Evolutionary conservation across 2,888 invertebrate species (phyloP).

Genomic region (Stenodera caucasica): DNA sequence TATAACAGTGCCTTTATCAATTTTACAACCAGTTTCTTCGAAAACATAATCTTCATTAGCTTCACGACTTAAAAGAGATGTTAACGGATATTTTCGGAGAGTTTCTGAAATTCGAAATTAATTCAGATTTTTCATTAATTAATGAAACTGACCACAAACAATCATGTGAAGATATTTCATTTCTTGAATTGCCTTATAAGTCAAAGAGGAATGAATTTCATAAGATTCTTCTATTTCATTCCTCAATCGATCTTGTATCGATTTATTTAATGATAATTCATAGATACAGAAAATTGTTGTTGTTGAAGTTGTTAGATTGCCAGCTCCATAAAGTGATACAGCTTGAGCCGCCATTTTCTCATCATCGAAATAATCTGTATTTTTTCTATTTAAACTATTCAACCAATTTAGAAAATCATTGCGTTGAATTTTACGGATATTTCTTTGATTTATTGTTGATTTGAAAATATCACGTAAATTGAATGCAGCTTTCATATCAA

Average conservation of each 20-base stretch:
- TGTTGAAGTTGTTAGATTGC: slow-evolving; percentile 20
- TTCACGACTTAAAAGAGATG: slow-evolving; percentile 44
- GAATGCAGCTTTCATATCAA: slow-evolving; percentile 36
- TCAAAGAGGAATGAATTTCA: slow-evolving; percentile 9
- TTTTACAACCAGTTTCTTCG: slow-evolving; percentile 48
- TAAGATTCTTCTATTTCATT: slow-evolving; percentile 14
- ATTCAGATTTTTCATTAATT: neutral
- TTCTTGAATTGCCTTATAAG: slow-evolving; percentile 14
- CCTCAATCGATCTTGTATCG: slow-evolving; percentile 14
- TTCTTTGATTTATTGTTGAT: slow-evolving; percentile 11
- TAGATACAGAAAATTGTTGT: slow-evolving; percentile 13
- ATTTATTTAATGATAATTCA: slow-evolving; percentile 19
- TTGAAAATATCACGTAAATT: slow-evolving; percentile 36
- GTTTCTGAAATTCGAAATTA: slow-evolving; percentile 47
- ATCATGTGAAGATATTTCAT: slow-evolving; percentile 27
- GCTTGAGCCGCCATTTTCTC: slow-evolving; percentile 23
- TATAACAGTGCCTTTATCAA: slow-evolving; percentile 53
- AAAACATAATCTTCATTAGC: slow-evolving; percentile 47
- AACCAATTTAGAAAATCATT: slow-evolving; percentile 18
- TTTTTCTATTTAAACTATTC: slow-evolving; percentile 7
- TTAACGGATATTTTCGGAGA: slow-evolving; percentile 53
- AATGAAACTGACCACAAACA: slow-evolving; percentile 11
- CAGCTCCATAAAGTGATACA: slow-evolving; percentile 19
- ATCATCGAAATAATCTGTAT: slow-evolving; percentile 11
- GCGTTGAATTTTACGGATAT: slow-evolving; percentile 10